phyloP scores from a whole-genome alignment of 2,888 invertebrate species.

The Venusia cambrica region DNA sequence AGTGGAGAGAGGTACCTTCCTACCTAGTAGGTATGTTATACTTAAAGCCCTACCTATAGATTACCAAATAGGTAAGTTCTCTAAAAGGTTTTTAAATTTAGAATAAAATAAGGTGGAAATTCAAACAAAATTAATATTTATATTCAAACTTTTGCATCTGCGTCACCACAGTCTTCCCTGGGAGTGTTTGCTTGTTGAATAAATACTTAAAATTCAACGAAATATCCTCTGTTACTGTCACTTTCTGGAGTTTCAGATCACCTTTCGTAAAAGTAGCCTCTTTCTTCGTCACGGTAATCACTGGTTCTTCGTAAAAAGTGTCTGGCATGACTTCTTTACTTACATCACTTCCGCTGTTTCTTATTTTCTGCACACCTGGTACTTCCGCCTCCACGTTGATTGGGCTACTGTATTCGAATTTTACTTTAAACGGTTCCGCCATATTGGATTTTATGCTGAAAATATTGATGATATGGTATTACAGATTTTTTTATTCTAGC shows the following conservation, averaged over 20 bases:
- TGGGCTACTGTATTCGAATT: slow-evolving; percentile 40
- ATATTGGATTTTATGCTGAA: slow-evolving; percentile 43
- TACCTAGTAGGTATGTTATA: no score
- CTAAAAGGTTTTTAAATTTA: no score
- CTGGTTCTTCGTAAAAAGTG: slow-evolving; percentile 45
- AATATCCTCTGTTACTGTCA: slow-evolving; percentile 61
- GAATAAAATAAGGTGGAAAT: no score
- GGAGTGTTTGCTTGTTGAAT: slow-evolving; percentile 55
- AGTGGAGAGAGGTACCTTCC: no score
- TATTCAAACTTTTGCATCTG: slow-evolving; percentile 59
- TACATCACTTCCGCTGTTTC: slow-evolving; percentile 29
- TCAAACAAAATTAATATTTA: slow-evolving; percentile 44
- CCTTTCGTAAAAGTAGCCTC: slow-evolving; percentile 57
- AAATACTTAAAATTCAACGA: slow-evolving; percentile 63
- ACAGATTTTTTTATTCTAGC: no score
- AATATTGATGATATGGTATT: no score
- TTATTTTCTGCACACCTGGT: slow-evolving; percentile 50
- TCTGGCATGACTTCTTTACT: slow-evolving; percentile 21
- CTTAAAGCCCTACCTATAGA: no score
- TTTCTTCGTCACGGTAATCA: slow-evolving; percentile 56
- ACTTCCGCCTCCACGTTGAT: slow-evolving; percentile 52
- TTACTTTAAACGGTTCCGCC: slow-evolving; percentile 42
- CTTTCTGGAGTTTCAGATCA: slow-evolving; percentile 57
- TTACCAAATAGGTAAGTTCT: no score
- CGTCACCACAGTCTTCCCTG: slow-evolving; percentile 57